These are phyloP conservation scores for Rhynchotus rufescens DNA, from an alignment of 2,797 vertebrate genomes.

Conservation along the genomic window DNA sequence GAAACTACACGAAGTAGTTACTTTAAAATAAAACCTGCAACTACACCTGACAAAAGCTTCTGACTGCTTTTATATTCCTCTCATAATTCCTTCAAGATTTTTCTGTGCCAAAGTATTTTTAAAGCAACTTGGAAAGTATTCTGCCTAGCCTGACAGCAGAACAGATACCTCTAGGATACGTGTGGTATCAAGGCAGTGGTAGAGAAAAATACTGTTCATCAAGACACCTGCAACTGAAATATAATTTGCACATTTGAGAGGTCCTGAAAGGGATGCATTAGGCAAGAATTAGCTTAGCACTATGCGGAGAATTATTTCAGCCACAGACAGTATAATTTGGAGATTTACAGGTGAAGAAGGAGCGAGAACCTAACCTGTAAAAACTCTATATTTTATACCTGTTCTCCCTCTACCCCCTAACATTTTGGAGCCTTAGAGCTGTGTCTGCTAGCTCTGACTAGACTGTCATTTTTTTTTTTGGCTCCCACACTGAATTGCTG, in stretches of 20 bases:
- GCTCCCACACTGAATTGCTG: background rate
- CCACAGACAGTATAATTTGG: background rate
- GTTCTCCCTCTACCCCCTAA: fast-evolving
- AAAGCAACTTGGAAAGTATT: conserved; percentile 36
- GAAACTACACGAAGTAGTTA: conserved; percentile 56
- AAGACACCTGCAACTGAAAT: background rate
- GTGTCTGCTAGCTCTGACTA: conserved; percentile 5
- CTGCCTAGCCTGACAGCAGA: conserved; percentile 33
- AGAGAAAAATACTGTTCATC: background rate
- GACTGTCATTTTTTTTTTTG: background rate
- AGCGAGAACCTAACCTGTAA: background rate
- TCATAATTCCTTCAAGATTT: conserved; percentile 56
- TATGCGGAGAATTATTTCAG: background rate
- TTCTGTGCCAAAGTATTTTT: conserved; percentile 68
- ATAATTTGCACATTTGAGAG: background rate
- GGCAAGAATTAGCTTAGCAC: background rate
- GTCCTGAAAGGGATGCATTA: background rate
- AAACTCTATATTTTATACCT: background rate
- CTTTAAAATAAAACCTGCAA: conserved; percentile 64
- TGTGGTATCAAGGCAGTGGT: background rate
- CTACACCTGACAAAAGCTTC: conserved; percentile 64
- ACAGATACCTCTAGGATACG: background rate
- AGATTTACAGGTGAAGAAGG: background rate
- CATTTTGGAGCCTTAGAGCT: background rate
- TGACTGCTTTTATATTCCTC: conserved; percentile 59